Base-by-base conservation (phyloP, 2,797 vertebrate genomes). In the Enteromius viviparus region DNA sequence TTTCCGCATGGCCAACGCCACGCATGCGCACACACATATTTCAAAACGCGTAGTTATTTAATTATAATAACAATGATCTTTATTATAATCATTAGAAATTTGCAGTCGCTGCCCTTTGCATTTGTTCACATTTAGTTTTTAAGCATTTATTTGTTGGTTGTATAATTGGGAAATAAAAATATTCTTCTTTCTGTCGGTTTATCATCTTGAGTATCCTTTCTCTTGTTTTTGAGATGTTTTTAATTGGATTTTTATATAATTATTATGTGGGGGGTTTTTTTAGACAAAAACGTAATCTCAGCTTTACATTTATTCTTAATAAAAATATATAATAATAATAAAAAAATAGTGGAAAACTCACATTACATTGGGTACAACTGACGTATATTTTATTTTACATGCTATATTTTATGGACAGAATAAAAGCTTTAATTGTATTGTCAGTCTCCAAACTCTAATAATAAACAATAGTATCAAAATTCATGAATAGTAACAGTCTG, bases 1-100 rank as follows among this genome's bases (percentile, higher is more conserved):
- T 92, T 92, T 94, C 91, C 92, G 91, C 87, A 81, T 83, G 72
- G 72, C 19, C 37, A 32, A 12, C 11, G 1, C 11, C 19, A 49
- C 90, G 89, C 92, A 92, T 1, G 91, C 90, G 91, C 85, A 84
- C 23, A 15, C 19, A 34, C 19, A 2, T 12, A 21, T 64, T 49
- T 74, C 5, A 40, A 40, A n/a, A 12, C 64, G 19, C 65, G 37
- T 29, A 29, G 15, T 15, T 49, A 9, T 58, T 58, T 23, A 6
- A 60, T 47, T 47, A 26, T 19, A 12, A 14, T 34, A 6, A 14
- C 3, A 4, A 51, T 4, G 0, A 72, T 72, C 4, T 49, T 71
- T 15, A 51, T 17, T 21, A 40, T n/a, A 9, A 62, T 29, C 14
- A 62, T 62, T 29, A 29, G 26, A 29, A 32, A 6, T 32, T 64